phyloP scores from a whole-genome alignment of 2,113 vertebrate species.

The Orycteropus afer region DNA sequence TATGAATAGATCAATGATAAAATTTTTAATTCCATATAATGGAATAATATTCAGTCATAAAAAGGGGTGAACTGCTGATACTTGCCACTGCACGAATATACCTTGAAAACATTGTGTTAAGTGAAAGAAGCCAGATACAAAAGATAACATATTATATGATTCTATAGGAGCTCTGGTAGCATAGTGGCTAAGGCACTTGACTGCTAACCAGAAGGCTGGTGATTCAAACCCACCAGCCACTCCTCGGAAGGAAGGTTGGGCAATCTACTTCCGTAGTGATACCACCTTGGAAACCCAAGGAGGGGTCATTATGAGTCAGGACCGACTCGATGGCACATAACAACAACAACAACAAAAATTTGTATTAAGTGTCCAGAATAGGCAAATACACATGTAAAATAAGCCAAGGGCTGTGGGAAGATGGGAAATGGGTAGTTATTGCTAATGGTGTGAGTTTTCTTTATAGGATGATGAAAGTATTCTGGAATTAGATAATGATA shows the following conservation, averaged over 20 bases:
- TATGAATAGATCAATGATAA: neutral
- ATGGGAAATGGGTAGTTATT: neutral
- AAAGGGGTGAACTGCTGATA: neutral
- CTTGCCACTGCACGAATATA: neutral
- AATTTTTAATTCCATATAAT: neutral
- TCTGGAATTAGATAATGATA: neutral
- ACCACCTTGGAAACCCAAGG: no score
- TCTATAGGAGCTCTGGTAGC: no score
- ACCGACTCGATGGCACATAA: no score
- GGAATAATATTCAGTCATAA: neutral
- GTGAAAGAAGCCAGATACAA: neutral
- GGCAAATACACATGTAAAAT: neutral
- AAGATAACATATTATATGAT: neutral
- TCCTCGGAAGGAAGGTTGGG: no score
- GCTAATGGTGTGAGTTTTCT: neutral
- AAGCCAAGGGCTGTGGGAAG: neutral
- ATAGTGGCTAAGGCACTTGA: no score
- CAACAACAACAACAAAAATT: no score
- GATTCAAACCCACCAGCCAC: no score
- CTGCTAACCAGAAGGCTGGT: no score
- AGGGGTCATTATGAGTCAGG: no score
- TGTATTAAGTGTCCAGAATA: neutral
- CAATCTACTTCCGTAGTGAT: no score
- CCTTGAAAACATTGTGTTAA: neutral
- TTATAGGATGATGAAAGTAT: neutral